Conservation (phyloP, 35 echinoderm and acorn worm genomes). For the Amphiura filiformis region DNA sequence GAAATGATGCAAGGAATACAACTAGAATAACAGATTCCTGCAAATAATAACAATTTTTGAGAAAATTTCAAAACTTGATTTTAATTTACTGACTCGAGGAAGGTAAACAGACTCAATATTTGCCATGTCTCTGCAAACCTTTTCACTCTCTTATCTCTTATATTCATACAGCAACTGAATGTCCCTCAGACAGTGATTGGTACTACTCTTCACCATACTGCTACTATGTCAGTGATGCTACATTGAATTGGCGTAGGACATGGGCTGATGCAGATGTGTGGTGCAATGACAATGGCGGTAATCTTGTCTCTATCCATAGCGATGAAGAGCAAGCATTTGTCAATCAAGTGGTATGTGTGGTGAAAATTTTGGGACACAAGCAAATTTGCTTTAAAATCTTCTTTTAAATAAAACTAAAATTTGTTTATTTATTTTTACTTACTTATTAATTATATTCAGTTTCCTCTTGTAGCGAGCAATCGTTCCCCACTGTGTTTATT, state of each 20-base stretch:
- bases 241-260: background rate
- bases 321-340: conserved; percentile 41
- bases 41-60: too few relatives aligned
- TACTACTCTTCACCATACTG: conserved; percentile 23
- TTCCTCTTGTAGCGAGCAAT: too few relatives aligned
- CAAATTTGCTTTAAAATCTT: background rate
- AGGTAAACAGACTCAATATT: too few relatives aligned
- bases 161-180: background rate
- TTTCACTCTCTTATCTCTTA: too few relatives aligned
- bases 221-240: conserved; percentile 47
- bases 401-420: too few relatives aligned
- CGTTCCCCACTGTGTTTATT: too few relatives aligned
- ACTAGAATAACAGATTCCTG: too few relatives aligned
- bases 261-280: conserved; percentile 52
- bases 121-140: too few relatives aligned
- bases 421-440: background rate
- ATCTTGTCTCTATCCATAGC: conserved; percentile 57
- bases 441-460: too few relatives aligned
- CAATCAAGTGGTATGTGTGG: conserved; percentile 31
- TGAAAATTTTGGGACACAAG: background rate
- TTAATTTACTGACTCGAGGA: too few relatives aligned
- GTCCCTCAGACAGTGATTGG: conserved; percentile 18
- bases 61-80: too few relatives aligned
- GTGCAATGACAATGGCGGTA: conserved; percentile 49
- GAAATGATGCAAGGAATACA: too few relatives aligned